Evolutionary conservation across 2,888 invertebrate species (phyloP), one percentile per base, ranked within the genome.

Genomic region (Pimpla rufipes): DNA sequence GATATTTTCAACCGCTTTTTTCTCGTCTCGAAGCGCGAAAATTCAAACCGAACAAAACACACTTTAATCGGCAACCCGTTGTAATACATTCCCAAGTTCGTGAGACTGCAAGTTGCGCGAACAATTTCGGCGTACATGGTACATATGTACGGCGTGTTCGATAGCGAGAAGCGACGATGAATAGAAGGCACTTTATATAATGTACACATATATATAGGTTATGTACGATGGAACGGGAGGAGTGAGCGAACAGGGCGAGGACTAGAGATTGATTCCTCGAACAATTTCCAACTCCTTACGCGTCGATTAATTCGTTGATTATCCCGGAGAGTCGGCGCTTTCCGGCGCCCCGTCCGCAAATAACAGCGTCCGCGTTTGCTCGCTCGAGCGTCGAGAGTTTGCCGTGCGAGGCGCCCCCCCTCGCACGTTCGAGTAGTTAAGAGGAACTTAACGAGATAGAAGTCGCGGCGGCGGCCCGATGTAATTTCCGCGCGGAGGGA

Each of bases 201-300:
- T 29, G 29, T 29, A 29, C n/a, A n/a, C n/a, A 29, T 45, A 45
- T 7, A 45, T 45, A 45, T 7, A 45, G 1, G n/a, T 45, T 29
- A 29, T 29, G 29, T 29, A 29, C 29, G 29, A 5, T 5, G 29
- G 29, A 29, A 29, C 5, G 29, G 29, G 29, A 29, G 29, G 29
- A 29, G 3, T 29, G 2, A 3, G 29, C 42, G 10, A 40, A 16
- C 11, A 50, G n/a, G 37, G 2, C 18, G 45, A 10, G 16, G 37
- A 47, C 66, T 23, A 68, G 23, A 66, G 78, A 85, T 84, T 84
- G 82, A 85, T 83, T 80, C 59, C 77, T 80, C 70, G 57, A 73
- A 85, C 84, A 79, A 84, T 84, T 83, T 68, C 57, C 42, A 84
- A 84, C 73, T 76, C 78, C 79, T 85, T 80, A 80, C 42, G 76